Percentiles rank a stretch among this genome's conserved stretches.
Conservation (phyloP, 1,140 invertebrate genomes). For the Cotesia typhae region DNA sequence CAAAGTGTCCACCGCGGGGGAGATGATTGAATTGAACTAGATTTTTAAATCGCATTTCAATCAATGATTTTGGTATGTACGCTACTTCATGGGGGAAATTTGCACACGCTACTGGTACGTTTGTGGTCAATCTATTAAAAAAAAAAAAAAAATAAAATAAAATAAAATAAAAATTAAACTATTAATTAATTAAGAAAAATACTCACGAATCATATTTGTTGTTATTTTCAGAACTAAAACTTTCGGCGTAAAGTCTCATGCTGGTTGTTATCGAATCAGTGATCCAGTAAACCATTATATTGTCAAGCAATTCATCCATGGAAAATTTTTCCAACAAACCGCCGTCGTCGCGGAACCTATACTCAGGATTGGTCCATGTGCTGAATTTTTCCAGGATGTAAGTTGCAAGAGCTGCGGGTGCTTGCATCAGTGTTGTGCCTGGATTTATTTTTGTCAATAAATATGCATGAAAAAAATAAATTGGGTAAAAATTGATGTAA, state of each 20-base stretch:
- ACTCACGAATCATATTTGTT: constrained; percentile 66
- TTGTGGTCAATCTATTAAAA: constrained; percentile 68
- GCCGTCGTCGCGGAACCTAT: constrained; percentile 72
- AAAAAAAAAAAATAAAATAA: constrained; percentile 10
- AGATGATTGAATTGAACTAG: constrained; percentile 71
- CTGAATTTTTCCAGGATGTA: constrained; percentile 91
- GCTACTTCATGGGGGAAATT: constrained; percentile 73
- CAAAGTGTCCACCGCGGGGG: constrained; percentile 83
- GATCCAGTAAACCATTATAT: constrained; percentile 89
- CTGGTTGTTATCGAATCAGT: constrained; percentile 81
- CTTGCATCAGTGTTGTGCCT: constrained; percentile 72
- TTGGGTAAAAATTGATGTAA: background rate
- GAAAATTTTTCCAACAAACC: constrained; percentile 73
- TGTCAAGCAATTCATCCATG: constrained; percentile 83
- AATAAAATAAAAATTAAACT: constrained; percentile 11
- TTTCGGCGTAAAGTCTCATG: constrained; percentile 79
- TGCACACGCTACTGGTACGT: constrained; percentile 73
- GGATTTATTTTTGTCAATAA: constrained; percentile 29
- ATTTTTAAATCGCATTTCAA: constrained; percentile 71
- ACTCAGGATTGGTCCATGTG: constrained; percentile 75
- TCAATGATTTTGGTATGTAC: constrained; percentile 68
- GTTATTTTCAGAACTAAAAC: constrained; percentile 58
- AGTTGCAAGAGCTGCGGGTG: constrained; percentile 79
- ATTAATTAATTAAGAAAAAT: constrained; percentile 20
- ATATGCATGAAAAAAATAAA: background rate